A percentile compares a stretch with the other conserved stretches of the same genome.
phyloP scores from a whole-genome alignment of 1,140 invertebrate genomes.

The Euschistus heros region DNA sequence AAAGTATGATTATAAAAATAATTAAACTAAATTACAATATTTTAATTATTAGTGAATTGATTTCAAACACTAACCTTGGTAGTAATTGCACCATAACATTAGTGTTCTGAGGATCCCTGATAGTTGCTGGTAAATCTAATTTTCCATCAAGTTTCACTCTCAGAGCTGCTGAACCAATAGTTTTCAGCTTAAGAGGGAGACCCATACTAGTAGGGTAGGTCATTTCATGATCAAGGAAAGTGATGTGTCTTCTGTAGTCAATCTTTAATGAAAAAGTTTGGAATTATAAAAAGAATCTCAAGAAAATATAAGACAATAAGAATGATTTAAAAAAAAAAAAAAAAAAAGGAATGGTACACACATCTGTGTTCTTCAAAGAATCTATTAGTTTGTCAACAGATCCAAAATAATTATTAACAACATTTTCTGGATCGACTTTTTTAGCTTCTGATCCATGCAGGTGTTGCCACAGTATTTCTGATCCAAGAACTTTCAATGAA shows the following conservation, averaged over 20 bases:
- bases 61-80: constrained; percentile 28
- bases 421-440: not conserved
- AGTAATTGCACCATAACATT: constrained; percentile 34
- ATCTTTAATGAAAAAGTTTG: not conserved
- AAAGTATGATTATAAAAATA: too few species aligned
- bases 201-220: constrained; percentile 42
- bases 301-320: too few species aligned
- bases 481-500: constrained; percentile 62
- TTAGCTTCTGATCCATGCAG: constrained; percentile 43
- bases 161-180: constrained; percentile 39
- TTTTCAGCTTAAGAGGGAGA: constrained; percentile 40
- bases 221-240: constrained; percentile 40
- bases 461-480: constrained; percentile 57
- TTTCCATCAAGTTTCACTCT: constrained; percentile 40
- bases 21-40: too few species aligned
- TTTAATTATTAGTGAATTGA: too few species aligned
- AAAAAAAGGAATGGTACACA: not conserved
- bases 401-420: not conserved
- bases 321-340: too few species aligned
- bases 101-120: constrained; percentile 30
- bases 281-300: too few species aligned
- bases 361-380: constrained; percentile 5
- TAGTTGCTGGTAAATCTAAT: constrained; percentile 36
- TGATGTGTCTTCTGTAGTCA: constrained; percentile 31
- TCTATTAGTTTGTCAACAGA: not conserved